phyloP scores from a whole-genome alignment of 2,797 vertebrate genomes.

The Pyrocephalus nanus region DNA sequence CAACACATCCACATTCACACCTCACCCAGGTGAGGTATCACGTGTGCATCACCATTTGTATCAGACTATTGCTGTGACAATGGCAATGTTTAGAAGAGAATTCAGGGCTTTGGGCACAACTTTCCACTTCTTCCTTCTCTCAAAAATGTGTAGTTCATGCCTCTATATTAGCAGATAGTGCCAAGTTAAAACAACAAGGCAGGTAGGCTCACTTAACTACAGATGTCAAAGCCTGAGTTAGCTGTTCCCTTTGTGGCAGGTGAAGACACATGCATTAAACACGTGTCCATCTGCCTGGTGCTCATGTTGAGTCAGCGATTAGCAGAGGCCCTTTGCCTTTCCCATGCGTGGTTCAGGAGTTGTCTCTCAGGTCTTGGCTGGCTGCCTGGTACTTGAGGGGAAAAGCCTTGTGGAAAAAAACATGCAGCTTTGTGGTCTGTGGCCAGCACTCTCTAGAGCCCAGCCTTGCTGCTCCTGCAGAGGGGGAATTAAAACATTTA shows the following conservation, averaged over 20 bases:
- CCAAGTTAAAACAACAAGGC: not conserved
- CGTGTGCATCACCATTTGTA: accelerated
- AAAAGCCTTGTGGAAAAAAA: not conserved
- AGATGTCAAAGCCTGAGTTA: not conserved
- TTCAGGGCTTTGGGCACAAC: not conserved
- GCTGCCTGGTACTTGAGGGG: not conserved
- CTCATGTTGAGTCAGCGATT: not conserved
- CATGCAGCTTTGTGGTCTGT: accelerated
- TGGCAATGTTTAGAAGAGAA: not conserved
- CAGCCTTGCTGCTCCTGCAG: not conserved
- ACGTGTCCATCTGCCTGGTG: not conserved
- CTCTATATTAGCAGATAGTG: not conserved
- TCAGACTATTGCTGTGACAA: not conserved
- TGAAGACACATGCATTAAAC: not conserved
- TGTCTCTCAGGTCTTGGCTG: not conserved
- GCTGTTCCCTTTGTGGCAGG: not conserved
- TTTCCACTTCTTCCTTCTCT: not conserved
- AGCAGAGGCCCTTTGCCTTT: not conserved
- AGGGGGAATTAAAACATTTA: not conserved
- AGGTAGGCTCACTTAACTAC: not conserved
- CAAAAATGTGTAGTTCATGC: accelerated
- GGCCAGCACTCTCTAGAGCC: accelerated
- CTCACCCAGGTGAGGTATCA: accelerated
- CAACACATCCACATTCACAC: accelerated
- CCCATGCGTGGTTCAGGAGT: accelerated